Base-by-base conservation (phyloP, 2,888 invertebrate species). In the Leucophenga maculata region DNA sequence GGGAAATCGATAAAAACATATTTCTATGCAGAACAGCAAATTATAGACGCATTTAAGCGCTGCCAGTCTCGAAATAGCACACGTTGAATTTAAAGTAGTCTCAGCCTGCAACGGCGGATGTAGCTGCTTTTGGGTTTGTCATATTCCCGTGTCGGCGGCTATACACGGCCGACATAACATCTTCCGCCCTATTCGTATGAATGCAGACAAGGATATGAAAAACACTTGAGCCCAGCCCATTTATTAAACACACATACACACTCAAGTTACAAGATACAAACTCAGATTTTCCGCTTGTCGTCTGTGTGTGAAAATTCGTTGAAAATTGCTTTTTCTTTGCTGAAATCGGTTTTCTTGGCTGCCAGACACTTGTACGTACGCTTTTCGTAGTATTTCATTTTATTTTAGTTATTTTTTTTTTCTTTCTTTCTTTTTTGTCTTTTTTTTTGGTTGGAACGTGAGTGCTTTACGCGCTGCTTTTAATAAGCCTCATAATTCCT, bases 41-140 rank as follows among this genome's bases (percentile, higher is more conserved):
- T 26, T 22, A 22, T 57, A 57, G 4, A 26, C 31, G 14, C 22
- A 26, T 57, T 57, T 57, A 57, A n/a, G 31, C n/a, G 57, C 39
- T 39, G 39, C 11, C 39, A 39, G 39, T 57, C 26, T 57, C 20
- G n/a, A 60, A 55, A 66, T 60, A 65, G 67, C 78, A 76, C 74
- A 77, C 77, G 72, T 76, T 78, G 80, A 82, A 83, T 83, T 83
- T 83, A 83, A 85, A 85, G 85, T 77, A 82, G 82, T 55, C 75
- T 66, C n/a, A 31, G 31, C 55, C n/a, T n/a, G n/a, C n/a, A n/a
- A n/a, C n/a, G 11, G 16, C 60, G 54, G 39, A 64, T 65, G 71
- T 68, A 39, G 52, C 70, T 52, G 64, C 11, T 65, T 68, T 32
- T 39, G 31, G 2, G 54, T 65, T 46, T 20, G 60, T 48, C 62